Evolutionary conservation across 1,140 invertebrate species (phyloP), one percentile per base, ranked within the genome.

Genomic region (Chelonus insularis): DNA sequence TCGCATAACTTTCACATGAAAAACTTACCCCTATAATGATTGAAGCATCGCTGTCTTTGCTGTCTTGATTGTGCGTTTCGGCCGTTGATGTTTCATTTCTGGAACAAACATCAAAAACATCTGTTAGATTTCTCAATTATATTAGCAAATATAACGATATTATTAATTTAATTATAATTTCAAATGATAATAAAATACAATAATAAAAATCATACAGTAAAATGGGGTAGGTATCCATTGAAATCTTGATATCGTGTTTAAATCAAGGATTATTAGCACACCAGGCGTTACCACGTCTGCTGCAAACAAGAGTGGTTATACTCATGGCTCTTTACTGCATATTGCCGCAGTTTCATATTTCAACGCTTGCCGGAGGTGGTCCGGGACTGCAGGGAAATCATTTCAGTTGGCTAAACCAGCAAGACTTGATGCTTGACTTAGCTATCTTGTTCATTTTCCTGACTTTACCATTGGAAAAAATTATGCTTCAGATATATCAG

Each of bases 261-360:
- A 66, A 62, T 68, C 57, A 57, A 34, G 64, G 62, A 68, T 66
- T 66, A 68, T 64, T 68, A 66, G 52, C 41, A 47, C 60, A 39
- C 25, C 54, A 61, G 57, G 58, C 58, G 63, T 51, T 36, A 25
- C 37, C 37, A 37, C 48, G 50, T 45, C 58, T 57, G 54, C 58
- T 64, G 45, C 39, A 63, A 63, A 64, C 51, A 65, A 57, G 63
- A 67, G 64, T 20, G 54, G 60, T 62, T 66, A 63, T 68, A 64
- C 55, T 58, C 62, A 32, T 62, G 50, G 47, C 62, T 62, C 62
- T 67, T 66, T 68, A 68, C 67, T 68, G 65, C 67, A 68, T 68
- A 68, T 68, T 68, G 65, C 65, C 58, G 67, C 64, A 68, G 65
- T 67, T 68, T 67, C 65, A 68, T 68, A 68, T 68, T 68, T 66